Base-by-base conservation (phyloP, 2,888 invertebrate species). In the Drosophila acutilabella region DNA sequence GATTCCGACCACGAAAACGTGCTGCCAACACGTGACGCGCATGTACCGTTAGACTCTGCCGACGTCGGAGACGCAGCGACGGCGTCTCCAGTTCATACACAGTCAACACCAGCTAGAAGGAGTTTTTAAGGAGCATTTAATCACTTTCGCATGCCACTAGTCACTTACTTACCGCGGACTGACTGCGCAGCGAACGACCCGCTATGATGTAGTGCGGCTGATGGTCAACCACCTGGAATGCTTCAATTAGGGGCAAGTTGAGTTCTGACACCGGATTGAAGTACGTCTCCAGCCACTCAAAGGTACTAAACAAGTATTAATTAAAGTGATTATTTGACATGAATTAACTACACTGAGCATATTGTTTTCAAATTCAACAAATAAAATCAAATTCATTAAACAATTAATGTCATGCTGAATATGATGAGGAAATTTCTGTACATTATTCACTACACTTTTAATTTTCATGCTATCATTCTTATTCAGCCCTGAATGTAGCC, bases 201-300 rank as follows among this genome's bases (percentile, higher is more conserved):
- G 72, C 78, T 4, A 91, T 57, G 0, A 91, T 26, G 48, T 89
- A 91, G 14, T 88, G 73, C 0, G 73, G 82, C 20, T 77, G 60
- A 0, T 54, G 72, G 2, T 91, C 91, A 18, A 91, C 76, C 3
- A 90, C 65, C 48, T 80, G 80, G 2, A 90, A 67, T 2, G 80
- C 47, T 30, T 84, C 73, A 6, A 91, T 67, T 14, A 83, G 66
- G 0, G 91, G 86, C 47, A 91, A 44, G 0, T 71, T 83, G 0
- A 89, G 64, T 20, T 92, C 91, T 44, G 91, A 88, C 0, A 87
- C 51, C 2, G 86, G 85, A 73, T 91, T 88, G 42, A 92, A 92
- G 67, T 88, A 90, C 0, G 90, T 86, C 30, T 89, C 84, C 42
- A 85, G 62, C 91, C 92, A 92, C 59, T 89, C 86, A 51, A 88